Evolutionary conservation across 2,888 invertebrate genomes (phyloP), one percentile per base, ranked within the genome.

Genomic region (Apodemia mormo): DNA sequence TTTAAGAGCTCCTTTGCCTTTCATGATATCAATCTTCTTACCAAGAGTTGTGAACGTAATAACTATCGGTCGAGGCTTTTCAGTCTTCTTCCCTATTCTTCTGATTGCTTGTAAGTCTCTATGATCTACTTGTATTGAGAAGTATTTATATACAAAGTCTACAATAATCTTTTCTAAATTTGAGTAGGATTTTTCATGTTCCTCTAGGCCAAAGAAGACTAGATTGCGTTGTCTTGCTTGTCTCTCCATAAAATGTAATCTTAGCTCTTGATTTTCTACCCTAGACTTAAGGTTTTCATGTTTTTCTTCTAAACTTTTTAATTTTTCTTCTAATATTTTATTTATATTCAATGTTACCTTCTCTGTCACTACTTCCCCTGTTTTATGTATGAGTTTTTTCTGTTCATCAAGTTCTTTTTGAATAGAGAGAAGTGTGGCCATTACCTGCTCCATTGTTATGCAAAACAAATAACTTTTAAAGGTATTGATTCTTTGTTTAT

Each of bases 161-260:
- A 45, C 65, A 12, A 68, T 64, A 3, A 40, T 70, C 2, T 43
- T 68, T 64, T 68, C 58, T 29, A 72, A 37, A 29, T 65, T 52
- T 6, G 10, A 45, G 43, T 71, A 68, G 12, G 68, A 70, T 14
- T 37, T 45, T 71, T 73, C 69, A 29, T 43, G 43, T 54, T 72
- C 64, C 52, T 68, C 66, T 9, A 71, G 40, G 8, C 70, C 70
- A 54, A 74, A 71, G 43, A 74, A 70, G n/a, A 72, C 67, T 12
- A 72, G 30, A 29, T 73, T 73, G 7, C 56, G 40, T 61, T 75
- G 52, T 45, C 67, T 68, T 29, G 52, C 40, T 40, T 68, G 65
- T 64, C 72, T 72, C 65, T 69, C 67, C 33, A 67, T 45, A 52
- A 5, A 61, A 22, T 29, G 1, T 2, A 49, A 54, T 61, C 49